Evolutionary conservation across 2,113 vertebrate genomes (phyloP), one percentile per base, ranked within the genome.

Genomic region (Oostethus manadensis): DNA sequence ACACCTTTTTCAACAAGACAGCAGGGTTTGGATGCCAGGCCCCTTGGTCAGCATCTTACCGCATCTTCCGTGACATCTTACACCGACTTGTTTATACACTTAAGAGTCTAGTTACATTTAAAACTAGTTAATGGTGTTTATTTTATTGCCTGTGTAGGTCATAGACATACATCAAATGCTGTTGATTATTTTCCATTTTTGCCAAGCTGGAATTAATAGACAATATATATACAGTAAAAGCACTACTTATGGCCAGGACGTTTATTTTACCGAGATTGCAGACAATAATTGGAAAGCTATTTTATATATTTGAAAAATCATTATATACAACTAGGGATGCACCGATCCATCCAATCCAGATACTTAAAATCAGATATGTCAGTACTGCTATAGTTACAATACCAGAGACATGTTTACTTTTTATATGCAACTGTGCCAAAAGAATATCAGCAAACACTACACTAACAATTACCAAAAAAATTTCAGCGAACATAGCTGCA

Each of bases 1-100:
- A 74, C 67, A 71, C 38, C n/a, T 61, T 73, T 69, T 46, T 50
- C 64, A 58, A 51, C 18, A 47, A 44, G 7, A 16, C 76, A 68
- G 67, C 51, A 55, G 42, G 17, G 7, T 48, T 62, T 42, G 26
- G 50, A 70, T 38, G 53, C 35, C 56, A 40, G 17, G 18, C 2
- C 44, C 50, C n/a, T 17, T 42, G 35, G 17, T 46, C 18, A 14
- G 54, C 8, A 2, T n/a, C n/a, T n/a, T n/a, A n/a, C n/a, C n/a
- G n/a, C n/a, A n/a, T n/a, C n/a, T n/a, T n/a, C 22, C 8, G 21
- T 45, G 56, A 45, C 22, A 22, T 21, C 10, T 38, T 20, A 38
- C 11, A 13, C 6, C 51, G 26, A 3, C 51, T 18, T 35, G 33
- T 55, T 40, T 17, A 21, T 13, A 54, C 9, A 16, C 10, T n/a